A percentile compares a stretch with the other conserved stretches of the same genome.
Evolutionary conservation across 2,888 invertebrate genomes (phyloP).

Genomic region (Heteromurus nitidus): DNA sequence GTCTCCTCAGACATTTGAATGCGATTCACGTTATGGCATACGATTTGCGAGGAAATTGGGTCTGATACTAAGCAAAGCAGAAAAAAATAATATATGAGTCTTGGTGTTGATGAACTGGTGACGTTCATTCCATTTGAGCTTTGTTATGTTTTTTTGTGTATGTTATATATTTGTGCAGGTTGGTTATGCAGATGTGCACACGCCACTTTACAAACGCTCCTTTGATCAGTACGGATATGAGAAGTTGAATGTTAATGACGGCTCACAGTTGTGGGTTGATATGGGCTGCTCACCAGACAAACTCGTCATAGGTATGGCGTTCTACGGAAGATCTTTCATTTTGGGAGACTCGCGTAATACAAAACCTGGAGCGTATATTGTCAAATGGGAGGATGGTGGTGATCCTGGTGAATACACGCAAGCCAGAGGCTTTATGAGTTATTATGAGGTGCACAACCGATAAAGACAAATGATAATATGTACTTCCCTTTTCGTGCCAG

Average conservation of each 20-base stretch:
- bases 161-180: conserved; percentile 75
- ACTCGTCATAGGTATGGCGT: conserved; percentile 91
- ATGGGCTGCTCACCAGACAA: conserved; percentile 92
- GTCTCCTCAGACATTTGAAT: conserved; percentile 58
- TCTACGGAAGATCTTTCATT: conserved; percentile 91
- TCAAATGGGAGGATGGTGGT: conserved; percentile 82
- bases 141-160: neutral
- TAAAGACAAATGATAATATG: no score
- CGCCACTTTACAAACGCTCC: conserved; percentile 88
- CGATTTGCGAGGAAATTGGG: conserved; percentile 72
- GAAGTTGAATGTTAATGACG: conserved; percentile 92
- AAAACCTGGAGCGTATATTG: conserved; percentile 64
- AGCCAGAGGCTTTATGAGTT: conserved; percentile 90
- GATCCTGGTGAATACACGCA: conserved; percentile 89
- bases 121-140: neutral
- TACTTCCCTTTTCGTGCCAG: no score
- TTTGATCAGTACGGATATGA: conserved; percentile 94
- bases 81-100: no score
- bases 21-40: conserved; percentile 72
- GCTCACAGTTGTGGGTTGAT: conserved; percentile 90
- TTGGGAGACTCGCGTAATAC: conserved; percentile 83
- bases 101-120: no score
- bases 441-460: conserved; percentile 91
- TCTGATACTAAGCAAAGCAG: conserved; percentile 43
- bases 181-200: conserved; percentile 89